A percentile compares a stretch with the other conserved stretches of the same genome.
phyloP scores from a whole-genome alignment of 1,140 invertebrate species.

The Capitella teleta region DNA sequence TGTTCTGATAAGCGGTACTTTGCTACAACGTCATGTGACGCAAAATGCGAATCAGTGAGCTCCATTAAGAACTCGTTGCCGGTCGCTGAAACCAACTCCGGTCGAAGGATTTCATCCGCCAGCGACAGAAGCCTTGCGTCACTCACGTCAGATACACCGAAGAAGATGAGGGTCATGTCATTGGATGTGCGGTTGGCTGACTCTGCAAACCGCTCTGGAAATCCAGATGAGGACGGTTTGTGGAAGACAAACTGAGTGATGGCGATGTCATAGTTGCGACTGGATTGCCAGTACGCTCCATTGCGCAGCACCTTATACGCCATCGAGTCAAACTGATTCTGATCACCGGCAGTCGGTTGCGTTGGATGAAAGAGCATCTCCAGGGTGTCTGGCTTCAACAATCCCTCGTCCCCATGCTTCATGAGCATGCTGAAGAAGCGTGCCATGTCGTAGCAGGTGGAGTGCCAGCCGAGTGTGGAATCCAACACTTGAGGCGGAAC shows the following conservation, averaged over 20 bases:
- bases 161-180: not conserved
- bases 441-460: constrained; percentile 28
- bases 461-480: constrained; percentile 29
- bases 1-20: not conserved
- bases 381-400: not conserved
- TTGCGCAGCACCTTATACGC: not conserved
- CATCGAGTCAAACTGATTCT: not conserved
- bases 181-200: too few species aligned
- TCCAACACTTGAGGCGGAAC: constrained; percentile 19
- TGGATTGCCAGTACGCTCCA: not conserved
- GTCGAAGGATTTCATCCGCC: not conserved
- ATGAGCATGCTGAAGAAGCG: constrained; percentile 16
- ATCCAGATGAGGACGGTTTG: too few species aligned
- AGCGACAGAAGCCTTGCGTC: not conserved
- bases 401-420: not conserved
- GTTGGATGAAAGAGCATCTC: not conserved
- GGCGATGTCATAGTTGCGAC: not conserved
- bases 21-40: not conserved
- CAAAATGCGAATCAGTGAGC: not conserved
- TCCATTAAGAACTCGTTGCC: not conserved
- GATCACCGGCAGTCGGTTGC: not conserved
- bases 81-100: not conserved
- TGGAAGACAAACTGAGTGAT: not conserved
- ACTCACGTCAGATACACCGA: not conserved
- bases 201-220: too few species aligned